Conservation (phyloP, 2,888 invertebrate genomes). For the Beris morrisii region DNA sequence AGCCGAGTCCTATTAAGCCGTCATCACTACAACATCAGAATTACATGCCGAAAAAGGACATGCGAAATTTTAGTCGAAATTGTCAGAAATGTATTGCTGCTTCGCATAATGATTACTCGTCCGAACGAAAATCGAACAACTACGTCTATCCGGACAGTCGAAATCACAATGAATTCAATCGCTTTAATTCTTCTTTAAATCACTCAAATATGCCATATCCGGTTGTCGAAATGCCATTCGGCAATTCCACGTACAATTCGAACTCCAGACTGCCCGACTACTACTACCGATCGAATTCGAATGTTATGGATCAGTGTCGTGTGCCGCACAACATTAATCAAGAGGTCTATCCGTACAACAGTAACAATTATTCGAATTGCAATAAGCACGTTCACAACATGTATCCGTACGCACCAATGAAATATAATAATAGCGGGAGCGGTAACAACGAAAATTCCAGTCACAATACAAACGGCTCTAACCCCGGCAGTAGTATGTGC, state of each 20-base stretch:
- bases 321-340: constrained; percentile 26
- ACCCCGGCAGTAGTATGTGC: constrained; percentile 9
- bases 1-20: constrained; percentile 12
- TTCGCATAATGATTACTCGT: constrained; percentile 21
- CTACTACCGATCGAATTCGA: constrained; percentile 26
- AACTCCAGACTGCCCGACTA: constrained; percentile 19
- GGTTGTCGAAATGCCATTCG: constrained; percentile 26
- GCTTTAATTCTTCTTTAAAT: constrained; percentile 24
- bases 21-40: constrained; percentile 12
- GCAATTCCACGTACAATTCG: constrained; percentile 24
- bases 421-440: constrained; percentile 2
- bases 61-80: constrained; percentile 29
- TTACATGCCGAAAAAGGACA: constrained; percentile 24
- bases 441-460: constrained; percentile 14
- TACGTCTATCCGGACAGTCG: constrained; percentile 15
- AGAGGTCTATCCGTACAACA: constrained; percentile 19
- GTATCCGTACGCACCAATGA: constrained; percentile 20
- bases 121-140: constrained; percentile 18
- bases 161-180: constrained; percentile 13
- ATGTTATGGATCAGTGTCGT: constrained; percentile 24
- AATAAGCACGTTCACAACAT: constrained; percentile 23
- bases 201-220: constrained; percentile 29
- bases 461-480: background rate
- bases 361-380: constrained; percentile 18
- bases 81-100: constrained; percentile 30